phyloP scores from a whole-genome alignment of 2,888 invertebrate genomes.

The Crossocerus cetratus region DNA sequence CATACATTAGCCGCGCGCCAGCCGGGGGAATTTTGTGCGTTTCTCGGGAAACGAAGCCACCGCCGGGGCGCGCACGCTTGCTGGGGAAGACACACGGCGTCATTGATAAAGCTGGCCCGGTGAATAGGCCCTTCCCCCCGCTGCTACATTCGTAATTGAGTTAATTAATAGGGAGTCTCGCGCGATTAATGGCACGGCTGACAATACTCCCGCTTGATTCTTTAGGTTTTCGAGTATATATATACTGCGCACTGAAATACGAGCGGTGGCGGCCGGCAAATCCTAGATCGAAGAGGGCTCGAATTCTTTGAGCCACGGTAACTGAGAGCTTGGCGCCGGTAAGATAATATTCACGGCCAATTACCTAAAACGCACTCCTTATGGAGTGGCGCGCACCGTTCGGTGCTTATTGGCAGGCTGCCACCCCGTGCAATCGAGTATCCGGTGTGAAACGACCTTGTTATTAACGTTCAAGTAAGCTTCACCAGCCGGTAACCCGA shows the following conservation, averaged over 20 bases:
- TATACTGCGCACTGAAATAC: too few relatives aligned
- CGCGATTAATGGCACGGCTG: constrained; percentile 27
- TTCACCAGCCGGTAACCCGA: constrained; percentile 47
- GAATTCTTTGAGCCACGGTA: not conserved
- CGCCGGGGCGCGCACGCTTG: too few relatives aligned
- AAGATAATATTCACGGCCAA: constrained; percentile 69
- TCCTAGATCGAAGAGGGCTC: too few relatives aligned
- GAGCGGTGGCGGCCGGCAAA: too few relatives aligned
- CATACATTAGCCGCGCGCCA: constrained; percentile 46
- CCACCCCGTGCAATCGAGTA: constrained; percentile 58
- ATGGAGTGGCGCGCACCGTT: constrained; percentile 32
- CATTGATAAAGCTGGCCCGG: constrained; percentile 47
- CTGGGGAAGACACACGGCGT: not conserved
- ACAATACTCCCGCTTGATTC: too few relatives aligned
- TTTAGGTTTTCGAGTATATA: too few relatives aligned
- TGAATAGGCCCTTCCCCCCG: constrained; percentile 46
- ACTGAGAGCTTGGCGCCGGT: constrained; percentile 45
- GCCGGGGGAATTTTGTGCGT: constrained; percentile 40
- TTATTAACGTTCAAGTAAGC: constrained; percentile 65
- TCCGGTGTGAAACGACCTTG: constrained; percentile 64
- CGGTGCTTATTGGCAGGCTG: constrained; percentile 59
- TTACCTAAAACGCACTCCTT: constrained; percentile 68
- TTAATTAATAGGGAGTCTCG: constrained; percentile 45
- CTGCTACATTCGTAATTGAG: constrained; percentile 41
- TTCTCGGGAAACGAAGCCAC: constrained; percentile 3